A percentile compares a stretch with the other conserved stretches of the same genome.
Conservation (phyloP, 2,113 vertebrate species). For the Dipodomys merriami region DNA sequence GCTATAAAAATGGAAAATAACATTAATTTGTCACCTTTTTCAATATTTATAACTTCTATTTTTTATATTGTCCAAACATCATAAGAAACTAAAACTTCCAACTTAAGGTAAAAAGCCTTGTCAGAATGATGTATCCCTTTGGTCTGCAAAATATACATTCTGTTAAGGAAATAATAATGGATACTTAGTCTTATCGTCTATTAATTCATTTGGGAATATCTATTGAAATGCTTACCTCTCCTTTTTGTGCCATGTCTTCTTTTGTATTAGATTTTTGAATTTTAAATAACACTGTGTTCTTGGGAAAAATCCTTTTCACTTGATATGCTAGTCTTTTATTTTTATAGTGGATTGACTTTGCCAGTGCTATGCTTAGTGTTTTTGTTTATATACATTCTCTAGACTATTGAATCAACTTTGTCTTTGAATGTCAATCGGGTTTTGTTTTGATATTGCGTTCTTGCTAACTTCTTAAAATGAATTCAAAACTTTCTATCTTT, state of each 20-base stretch:
- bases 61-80: not conserved
- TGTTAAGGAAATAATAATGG: not conserved
- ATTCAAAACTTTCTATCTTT: constrained; percentile 5
- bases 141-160: not conserved
- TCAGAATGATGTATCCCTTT: constrained; percentile 27
- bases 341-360: constrained; percentile 23
- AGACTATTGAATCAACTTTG: not conserved
- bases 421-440: not conserved
- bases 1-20: not conserved
- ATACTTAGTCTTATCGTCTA: constrained; percentile 16
- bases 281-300: not conserved
- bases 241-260: not conserved
- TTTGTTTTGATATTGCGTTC: constrained; percentile 41
- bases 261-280: constrained; percentile 39
- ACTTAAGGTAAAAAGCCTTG: constrained; percentile 9
- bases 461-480: constrained; percentile 33
- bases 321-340: constrained; percentile 20
- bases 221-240: not conserved
- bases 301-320: not conserved
- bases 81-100: constrained; percentile 1
- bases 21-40: not conserved
- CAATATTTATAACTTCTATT: not conserved
- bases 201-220: not conserved
- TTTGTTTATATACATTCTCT: not conserved
- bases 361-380: constrained; percentile 30